Percentiles rank a stretch among this genome's conserved stretches.
Evolutionary conservation across 2,888 invertebrate species (phyloP).

Genomic region (Acrobasis consociella): DNA sequence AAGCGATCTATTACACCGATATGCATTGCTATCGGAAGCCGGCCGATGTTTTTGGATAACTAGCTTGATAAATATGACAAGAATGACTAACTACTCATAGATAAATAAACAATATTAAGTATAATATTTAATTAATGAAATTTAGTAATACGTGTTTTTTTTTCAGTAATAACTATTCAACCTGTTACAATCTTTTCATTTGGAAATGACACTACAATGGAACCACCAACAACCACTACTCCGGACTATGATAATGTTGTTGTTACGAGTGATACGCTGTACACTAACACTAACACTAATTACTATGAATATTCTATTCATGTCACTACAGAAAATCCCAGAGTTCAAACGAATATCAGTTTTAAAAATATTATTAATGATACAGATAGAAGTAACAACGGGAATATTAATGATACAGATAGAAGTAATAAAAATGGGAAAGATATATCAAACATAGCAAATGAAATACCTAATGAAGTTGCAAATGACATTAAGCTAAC

Average conservation of each 20-base stretch:
- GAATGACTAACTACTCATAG: no score
- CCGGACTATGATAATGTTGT: background rate
- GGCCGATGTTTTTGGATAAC: no score
- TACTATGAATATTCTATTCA: slow-evolving; percentile 1
- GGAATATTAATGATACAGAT: background rate
- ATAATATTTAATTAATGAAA: background rate
- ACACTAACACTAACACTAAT: background rate
- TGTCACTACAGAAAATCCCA: background rate
- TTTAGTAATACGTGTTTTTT: background rate
- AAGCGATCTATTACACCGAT: no score
- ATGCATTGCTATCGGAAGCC: no score
- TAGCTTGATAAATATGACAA: no score
- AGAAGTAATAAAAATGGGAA: background rate
- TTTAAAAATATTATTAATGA: background rate
- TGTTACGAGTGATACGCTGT: background rate
- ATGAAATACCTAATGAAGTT: slow-evolving; percentile 14
- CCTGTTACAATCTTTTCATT: background rate
- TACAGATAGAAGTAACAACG: background rate
- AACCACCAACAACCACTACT: background rate
- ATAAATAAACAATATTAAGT: no score
- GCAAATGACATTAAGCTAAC: slow-evolving; percentile 38
- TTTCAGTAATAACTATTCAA: background rate
- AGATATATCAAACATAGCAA: background rate
- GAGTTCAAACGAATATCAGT: background rate
- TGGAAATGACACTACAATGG: background rate